phyloP scores from a whole-genome alignment of 2,113 vertebrate species.

The Oncorhynchus kisutch region DNA sequence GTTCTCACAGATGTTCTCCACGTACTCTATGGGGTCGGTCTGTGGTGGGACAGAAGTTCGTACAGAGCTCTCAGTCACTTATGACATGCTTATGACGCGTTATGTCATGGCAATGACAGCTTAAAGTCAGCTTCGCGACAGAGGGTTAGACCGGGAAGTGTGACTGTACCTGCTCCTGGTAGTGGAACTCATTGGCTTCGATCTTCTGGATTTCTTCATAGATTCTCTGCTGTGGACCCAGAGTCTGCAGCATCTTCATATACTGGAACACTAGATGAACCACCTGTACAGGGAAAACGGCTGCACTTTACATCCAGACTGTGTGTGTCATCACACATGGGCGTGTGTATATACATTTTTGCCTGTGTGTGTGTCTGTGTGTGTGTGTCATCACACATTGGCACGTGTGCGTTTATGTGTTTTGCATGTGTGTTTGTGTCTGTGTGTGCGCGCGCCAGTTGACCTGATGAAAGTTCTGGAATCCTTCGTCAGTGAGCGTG shows the following conservation, averaged over 20 bases:
- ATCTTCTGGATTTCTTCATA: constrained; percentile 91
- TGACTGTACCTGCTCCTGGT: constrained; percentile 82
- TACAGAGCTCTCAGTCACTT: too few relatives aligned
- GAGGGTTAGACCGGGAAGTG: not conserved
- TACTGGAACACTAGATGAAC: constrained; percentile 87
- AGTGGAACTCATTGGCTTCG: constrained; percentile 88
- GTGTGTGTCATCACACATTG: not conserved
- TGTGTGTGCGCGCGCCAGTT: not conserved
- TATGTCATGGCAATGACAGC: not conserved
- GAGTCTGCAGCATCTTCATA: constrained; percentile 85
- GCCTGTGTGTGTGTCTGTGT: not conserved
- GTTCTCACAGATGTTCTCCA: constrained; percentile 88
- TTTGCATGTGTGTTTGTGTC: too few relatives aligned
- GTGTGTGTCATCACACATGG: too few relatives aligned
- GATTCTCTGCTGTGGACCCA: constrained; percentile 85
- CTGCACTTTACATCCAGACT: not conserved
- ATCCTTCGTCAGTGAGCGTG: constrained; percentile 85
- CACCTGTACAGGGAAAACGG: constrained; percentile 71
- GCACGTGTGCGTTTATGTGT: not conserved
- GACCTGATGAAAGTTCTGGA: constrained; percentile 86
- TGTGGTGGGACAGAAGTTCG: constrained; percentile 47
- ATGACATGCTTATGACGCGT: not conserved
- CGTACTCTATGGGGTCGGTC: constrained; percentile 89
- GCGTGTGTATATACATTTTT: too few relatives aligned
- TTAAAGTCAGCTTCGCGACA: too few relatives aligned